Evolutionary conservation across 2,797 vertebrate genomes (phyloP), one percentile per base, ranked within the genome.

Genomic region (Falco novaeseelandiae): DNA sequence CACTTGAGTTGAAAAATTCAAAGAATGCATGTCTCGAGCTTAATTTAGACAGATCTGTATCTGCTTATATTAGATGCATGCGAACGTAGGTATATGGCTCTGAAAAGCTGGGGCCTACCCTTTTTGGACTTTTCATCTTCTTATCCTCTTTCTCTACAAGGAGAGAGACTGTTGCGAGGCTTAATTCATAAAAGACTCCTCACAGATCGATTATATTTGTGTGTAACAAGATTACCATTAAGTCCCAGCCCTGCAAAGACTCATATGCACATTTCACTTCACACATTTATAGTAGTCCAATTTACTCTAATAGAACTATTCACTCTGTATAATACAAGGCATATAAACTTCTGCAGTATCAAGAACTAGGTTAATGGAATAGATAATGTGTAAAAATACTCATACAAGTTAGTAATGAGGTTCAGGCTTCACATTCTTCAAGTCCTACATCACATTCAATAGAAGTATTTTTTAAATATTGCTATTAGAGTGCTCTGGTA

Each of bases 221-320:
- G 74, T 7, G 1, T 85, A 96, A 95, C 38, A 36, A 85, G 52
- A 89, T 85, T 83, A 76, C 49, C 23, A 40, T 66, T 93, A 91
- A 71, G 69, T 62, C 72, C 61, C 67, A 92, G 65, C 69, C 65
- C 69, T 1, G 14, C 48, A 40, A 81, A 94, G 77, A 20, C 69
- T 83, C 84, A 69, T 2, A 1, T 3, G 3, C 62, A 81, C 32
- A 44, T 93, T 95, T 96, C 87, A 76, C 87, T 97, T 95, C 89
- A 92, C 94, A 91, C 93, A 63, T 89, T 83, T 89, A 58, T 72
- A 88, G 89, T 16, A 96, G 89, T 91, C 54, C 69, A 72, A 83
- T 93, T 94, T 96, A 86, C 82, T 86, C 79, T 90, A 83, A 94
- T 55, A 78, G 82, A 90, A 95, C 96, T 96, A 92, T 91, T 92